Percentiles rank a stretch among this genome's conserved stretches.
phyloP scores from a whole-genome alignment of 1,140 invertebrate genomes.

The Zaprionus gabonicus region DNA sequence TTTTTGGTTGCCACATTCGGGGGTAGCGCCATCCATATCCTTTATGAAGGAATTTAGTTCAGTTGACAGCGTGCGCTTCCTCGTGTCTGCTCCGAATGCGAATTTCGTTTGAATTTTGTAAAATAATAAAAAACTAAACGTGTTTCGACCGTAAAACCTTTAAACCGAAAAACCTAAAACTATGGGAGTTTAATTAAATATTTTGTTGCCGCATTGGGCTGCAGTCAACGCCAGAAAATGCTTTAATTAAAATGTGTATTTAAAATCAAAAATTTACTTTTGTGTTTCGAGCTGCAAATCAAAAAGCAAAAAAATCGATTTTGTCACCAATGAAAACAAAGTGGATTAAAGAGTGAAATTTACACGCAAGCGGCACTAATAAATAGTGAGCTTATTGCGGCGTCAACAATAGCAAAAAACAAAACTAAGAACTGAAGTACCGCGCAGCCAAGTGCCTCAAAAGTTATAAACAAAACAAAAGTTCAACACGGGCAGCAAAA shows the following conservation, averaged over 20 bases:
- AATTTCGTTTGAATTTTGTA: slow-evolving; percentile 47
- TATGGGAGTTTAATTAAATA: background rate
- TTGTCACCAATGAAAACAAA: slow-evolving; percentile 76
- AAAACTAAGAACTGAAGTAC: background rate
- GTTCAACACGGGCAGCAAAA: slow-evolving; percentile 8
- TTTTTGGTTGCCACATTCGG: background rate
- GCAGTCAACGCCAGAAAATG: slow-evolving; percentile 7
- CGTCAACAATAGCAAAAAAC: background rate
- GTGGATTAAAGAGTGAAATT: slow-evolving; percentile 51
- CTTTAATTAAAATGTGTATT: slow-evolving; percentile 23
- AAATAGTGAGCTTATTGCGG: background rate
- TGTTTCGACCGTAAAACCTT: slow-evolving; percentile 24
- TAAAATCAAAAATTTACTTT: slow-evolving; percentile 33
- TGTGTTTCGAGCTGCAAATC: slow-evolving; percentile 44
- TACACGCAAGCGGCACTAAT: background rate
- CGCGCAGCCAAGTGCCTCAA: background rate
- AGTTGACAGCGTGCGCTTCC: slow-evolving; percentile 75
- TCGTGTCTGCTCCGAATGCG: slow-evolving; percentile 53
- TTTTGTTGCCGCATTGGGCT: slow-evolving; percentile 18
- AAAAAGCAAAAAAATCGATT: slow-evolving; percentile 72
- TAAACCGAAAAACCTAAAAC: background rate
- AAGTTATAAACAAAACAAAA: slow-evolving; percentile 21
- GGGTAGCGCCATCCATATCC: slow-evolving; percentile 41
- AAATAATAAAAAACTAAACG: slow-evolving; percentile 28
- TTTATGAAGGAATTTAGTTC: slow-evolving; percentile 79